These are phyloP conservation scores for Nyleta sp. DNA, from an alignment of 2,888 invertebrate species.

Conservation along the genomic window DNA sequence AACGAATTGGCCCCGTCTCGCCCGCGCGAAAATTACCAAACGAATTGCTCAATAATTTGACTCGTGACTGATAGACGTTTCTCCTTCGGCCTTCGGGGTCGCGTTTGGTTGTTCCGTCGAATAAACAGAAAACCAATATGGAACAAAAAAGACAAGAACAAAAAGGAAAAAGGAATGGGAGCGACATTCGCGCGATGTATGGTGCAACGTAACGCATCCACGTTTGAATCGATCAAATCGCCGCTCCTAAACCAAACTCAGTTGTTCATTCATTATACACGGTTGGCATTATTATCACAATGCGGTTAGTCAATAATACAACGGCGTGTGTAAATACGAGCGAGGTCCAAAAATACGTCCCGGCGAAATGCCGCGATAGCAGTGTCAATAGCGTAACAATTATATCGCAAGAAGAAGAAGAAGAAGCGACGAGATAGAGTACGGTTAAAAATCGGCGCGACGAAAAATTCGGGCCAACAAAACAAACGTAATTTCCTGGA, in stretches of 20 bases:
- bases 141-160: conserved; percentile 1
- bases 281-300: conserved; percentile 30
- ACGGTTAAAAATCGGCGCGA: background rate
- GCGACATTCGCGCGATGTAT: conserved; percentile 2
- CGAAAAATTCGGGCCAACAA: conserved; percentile 25
- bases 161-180: background rate
- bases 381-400: conserved; percentile 6
- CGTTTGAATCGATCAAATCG: conserved; percentile 12
- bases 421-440: background rate
- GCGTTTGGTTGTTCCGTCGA: conserved; percentile 12
- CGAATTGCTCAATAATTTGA: conserved; percentile 62
- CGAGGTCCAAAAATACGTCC: conserved; percentile 10
- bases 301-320: conserved; percentile 20
- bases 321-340: conserved; percentile 3
- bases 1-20: conserved; percentile 54
- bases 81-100: conserved; percentile 25
- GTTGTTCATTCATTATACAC: conserved; percentile 32
- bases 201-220: background rate
- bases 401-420: conserved; percentile 1
- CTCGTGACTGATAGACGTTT: conserved; percentile 55
- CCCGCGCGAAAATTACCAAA: conserved; percentile 46
- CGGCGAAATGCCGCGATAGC: background rate
- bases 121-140: background rate
- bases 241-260: background rate
- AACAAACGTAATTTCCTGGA: conserved; percentile 45